These are phyloP conservation scores for Gambusia affinis DNA, from an alignment of 2,113 vertebrate genomes.

Conservation along the genomic window DNA sequence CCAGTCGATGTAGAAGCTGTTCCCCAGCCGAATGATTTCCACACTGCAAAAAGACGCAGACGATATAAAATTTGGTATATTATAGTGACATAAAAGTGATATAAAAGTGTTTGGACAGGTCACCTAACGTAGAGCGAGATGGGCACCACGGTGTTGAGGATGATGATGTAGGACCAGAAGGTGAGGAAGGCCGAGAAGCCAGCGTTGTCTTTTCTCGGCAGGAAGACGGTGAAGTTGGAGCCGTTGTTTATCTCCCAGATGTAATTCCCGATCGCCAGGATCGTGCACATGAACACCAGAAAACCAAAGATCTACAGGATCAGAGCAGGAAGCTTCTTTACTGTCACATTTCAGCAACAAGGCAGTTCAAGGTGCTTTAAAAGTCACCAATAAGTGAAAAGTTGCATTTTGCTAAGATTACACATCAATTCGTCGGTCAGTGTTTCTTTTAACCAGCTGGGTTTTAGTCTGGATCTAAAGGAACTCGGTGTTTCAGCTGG, in stretches of 20 bases:
- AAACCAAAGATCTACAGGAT: slow-evolving; percentile 88
- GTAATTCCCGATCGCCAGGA: slow-evolving; percentile 89
- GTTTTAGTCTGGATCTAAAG: too few relatives aligned
- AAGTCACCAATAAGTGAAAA: too few relatives aligned
- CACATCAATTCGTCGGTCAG: too few relatives aligned
- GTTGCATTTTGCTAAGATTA: too few relatives aligned
- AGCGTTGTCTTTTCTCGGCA: slow-evolving; percentile 82
- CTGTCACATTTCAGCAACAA: too few relatives aligned
- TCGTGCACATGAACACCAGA: slow-evolving; percentile 87
- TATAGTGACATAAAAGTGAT: not conserved
- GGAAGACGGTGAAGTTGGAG: slow-evolving; percentile 85
- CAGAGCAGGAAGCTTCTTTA: not conserved
- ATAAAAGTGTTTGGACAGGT: not conserved
- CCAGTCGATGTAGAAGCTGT: slow-evolving; percentile 98
- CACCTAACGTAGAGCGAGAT: slow-evolving; percentile 97
- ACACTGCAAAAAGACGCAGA: slow-evolving; percentile 75
- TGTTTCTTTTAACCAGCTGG: too few relatives aligned
- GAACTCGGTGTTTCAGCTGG: too few relatives aligned
- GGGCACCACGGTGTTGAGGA: slow-evolving; percentile 96
- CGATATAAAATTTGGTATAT: too few relatives aligned
- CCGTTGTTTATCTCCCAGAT: slow-evolving; percentile 88
- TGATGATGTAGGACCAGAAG: slow-evolving; percentile 98
- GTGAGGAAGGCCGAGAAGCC: slow-evolving; percentile 84
- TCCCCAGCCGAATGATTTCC: slow-evolving; percentile 94
- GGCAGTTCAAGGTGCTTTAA: too few relatives aligned